Percentiles rank a stretch among this genome's conserved stretches.
Conservation (phyloP, 2,797 vertebrate genomes). For the Tenualosa thibaudeaui region DNA sequence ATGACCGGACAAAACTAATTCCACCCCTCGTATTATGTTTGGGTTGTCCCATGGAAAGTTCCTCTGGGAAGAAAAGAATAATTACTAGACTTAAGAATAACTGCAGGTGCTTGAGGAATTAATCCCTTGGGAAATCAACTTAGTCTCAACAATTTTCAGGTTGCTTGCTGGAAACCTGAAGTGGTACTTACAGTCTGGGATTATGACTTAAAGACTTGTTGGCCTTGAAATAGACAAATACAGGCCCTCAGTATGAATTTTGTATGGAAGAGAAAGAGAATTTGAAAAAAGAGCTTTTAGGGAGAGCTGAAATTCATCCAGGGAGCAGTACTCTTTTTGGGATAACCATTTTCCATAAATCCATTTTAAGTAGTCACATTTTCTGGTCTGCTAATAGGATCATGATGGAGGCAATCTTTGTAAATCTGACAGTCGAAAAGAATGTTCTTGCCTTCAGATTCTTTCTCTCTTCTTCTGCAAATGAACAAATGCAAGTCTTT, state of each 20-base stretch:
- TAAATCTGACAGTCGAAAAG: slow-evolving; percentile 79
- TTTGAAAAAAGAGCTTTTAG: slow-evolving; percentile 44
- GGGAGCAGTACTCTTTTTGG: slow-evolving; percentile 59
- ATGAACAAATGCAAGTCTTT: slow-evolving; percentile 80
- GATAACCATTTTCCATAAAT: slow-evolving; percentile 78
- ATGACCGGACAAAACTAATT: slow-evolving; percentile 27
- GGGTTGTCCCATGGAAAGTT: slow-evolving; percentile 34
- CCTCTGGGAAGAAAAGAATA: slow-evolving; percentile 33
- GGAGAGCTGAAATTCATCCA: slow-evolving; percentile 58
- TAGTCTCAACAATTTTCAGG: slow-evolving; percentile 67
- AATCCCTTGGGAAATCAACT: slow-evolving; percentile 71
- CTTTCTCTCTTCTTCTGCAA: slow-evolving; percentile 70
- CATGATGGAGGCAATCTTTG: slow-evolving; percentile 81
- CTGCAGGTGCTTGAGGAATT: slow-evolving; percentile 70
- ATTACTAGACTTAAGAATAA: slow-evolving; percentile 51
- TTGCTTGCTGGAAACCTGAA: slow-evolving; percentile 71
- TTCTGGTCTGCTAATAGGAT: slow-evolving; percentile 80
- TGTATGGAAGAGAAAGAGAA: slow-evolving; percentile 9
- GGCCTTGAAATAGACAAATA: slow-evolving; percentile 70
- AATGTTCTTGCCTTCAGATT: slow-evolving; percentile 80
- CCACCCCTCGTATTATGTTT: slow-evolving; percentile 34
- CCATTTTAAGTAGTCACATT: slow-evolving; percentile 82
- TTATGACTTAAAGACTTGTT: slow-evolving; percentile 74
- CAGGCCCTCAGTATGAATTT: slow-evolving; percentile 68
- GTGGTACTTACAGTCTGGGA: slow-evolving; percentile 72